Conservation (phyloP, 2,113 vertebrate species). For the Chloroceryle aenea region DNA sequence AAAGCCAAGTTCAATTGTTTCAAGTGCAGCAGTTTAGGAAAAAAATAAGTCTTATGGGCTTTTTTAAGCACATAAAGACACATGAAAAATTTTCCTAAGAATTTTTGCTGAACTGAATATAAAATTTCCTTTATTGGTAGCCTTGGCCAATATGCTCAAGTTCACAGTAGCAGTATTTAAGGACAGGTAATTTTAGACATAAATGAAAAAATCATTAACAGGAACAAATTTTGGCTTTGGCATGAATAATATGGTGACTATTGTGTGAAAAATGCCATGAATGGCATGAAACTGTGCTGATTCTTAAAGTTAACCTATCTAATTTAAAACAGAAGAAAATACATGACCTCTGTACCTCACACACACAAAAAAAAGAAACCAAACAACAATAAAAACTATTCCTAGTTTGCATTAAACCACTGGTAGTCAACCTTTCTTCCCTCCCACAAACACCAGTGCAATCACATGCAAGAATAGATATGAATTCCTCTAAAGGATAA, state of each 20-base stretch:
- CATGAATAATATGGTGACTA: not conserved
- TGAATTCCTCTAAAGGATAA: not conserved
- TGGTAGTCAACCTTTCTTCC: not conserved
- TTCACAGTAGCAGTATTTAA: not conserved
- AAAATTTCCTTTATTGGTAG: not conserved
- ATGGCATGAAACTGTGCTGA: not conserved
- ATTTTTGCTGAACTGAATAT: not conserved
- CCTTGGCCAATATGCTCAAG: not conserved
- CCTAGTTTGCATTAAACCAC: not conserved
- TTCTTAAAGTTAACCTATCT: not conserved
- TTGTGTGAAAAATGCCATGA: not conserved
- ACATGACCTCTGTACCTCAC: not conserved
- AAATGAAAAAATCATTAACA: not conserved
- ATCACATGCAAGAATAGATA: not conserved
- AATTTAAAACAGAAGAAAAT: not conserved
- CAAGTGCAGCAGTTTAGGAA: not conserved
- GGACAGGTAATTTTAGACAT: not conserved
- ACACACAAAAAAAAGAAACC: too few species aligned
- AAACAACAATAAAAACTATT: not conserved
- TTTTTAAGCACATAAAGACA: not conserved
- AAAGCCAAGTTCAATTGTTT: not conserved
- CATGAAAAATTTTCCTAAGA: fast-evolving
- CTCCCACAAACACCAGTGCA: not conserved
- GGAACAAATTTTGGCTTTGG: not conserved
- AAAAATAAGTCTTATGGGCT: not conserved